Evolutionary conservation across 2,113 vertebrate species (phyloP).

Genomic region (Stercorarius parasiticus): DNA sequence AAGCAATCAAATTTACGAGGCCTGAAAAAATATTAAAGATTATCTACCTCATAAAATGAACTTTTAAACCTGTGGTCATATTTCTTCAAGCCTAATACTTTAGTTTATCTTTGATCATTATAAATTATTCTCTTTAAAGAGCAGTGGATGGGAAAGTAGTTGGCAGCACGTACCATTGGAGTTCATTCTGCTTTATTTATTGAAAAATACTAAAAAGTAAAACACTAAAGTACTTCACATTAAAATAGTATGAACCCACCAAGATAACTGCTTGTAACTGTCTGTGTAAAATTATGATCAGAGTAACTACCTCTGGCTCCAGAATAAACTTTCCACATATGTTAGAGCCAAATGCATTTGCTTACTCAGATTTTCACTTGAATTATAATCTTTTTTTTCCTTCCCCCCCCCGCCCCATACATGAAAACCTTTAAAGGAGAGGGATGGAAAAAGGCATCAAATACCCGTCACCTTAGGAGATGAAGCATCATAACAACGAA

Average conservation of each 20-base stretch:
- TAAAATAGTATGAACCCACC: conserved; percentile 55
- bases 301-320: conserved; percentile 66
- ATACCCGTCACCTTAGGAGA: neutral
- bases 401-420: neutral
- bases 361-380: conserved; percentile 73
- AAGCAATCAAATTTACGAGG: conserved; percentile 62
- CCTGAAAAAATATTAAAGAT: conserved; percentile 54
- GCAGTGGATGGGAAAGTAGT: conserved; percentile 53
- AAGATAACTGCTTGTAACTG: conserved; percentile 50
- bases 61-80: conserved; percentile 62
- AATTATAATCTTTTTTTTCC: conserved; percentile 12
- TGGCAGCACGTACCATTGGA: conserved; percentile 20
- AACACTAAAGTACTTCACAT: conserved; percentile 53
- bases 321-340: conserved; percentile 62
- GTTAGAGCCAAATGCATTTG: conserved; percentile 69
- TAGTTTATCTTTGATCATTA: conserved; percentile 73
- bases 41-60: conserved; percentile 71
- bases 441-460: neutral
- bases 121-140: conserved; percentile 65
- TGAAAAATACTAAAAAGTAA: conserved; percentile 70
- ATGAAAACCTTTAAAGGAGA: neutral
- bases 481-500: neutral
- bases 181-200: conserved; percentile 68
- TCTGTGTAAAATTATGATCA: conserved; percentile 68
- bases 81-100: conserved; percentile 67